A percentile compares a stretch with the other conserved stretches of the same genome.
Evolutionary conservation across 2,888 invertebrate species (phyloP).

Genomic region (Meliscaeva auricollis): DNA sequence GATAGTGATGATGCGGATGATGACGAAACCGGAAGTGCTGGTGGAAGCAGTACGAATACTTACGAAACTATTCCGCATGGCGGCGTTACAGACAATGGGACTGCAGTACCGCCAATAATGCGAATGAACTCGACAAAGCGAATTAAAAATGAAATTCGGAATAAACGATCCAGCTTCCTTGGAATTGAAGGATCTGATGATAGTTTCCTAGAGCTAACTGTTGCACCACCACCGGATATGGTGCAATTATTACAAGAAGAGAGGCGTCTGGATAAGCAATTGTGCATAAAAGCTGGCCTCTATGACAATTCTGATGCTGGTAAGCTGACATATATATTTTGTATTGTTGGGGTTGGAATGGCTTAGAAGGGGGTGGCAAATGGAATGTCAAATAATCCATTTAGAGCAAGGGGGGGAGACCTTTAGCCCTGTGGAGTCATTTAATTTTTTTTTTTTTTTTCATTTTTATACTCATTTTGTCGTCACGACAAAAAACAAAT

Average conservation of each 20-base stretch:
- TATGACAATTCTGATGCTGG: constrained; percentile 88
- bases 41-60: constrained; percentile 81
- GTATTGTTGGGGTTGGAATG: neutral
- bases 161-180: constrained; percentile 93
- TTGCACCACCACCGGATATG: constrained; percentile 92
- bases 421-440: constrained; percentile 48
- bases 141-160: constrained; percentile 93
- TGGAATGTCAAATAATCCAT: constrained; percentile 73
- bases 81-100: constrained; percentile 60
- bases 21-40: constrained; percentile 78
- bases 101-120: constrained; percentile 85
- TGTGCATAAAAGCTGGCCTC: constrained; percentile 89
- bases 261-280: constrained; percentile 90
- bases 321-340: constrained; percentile 77
- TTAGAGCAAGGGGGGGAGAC: constrained; percentile 61
- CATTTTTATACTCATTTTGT: constrained; percentile 14
- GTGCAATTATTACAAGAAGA: constrained; percentile 92
- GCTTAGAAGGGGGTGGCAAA: constrained; percentile 19
- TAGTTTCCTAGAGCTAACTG: constrained; percentile 88
- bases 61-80: constrained; percentile 81
- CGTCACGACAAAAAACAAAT: constrained; percentile 57
- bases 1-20: constrained; percentile 81
- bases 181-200: constrained; percentile 92
- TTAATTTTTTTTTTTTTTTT: constrained; percentile 31
- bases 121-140: constrained; percentile 92